Percentiles rank a stretch among this genome's conserved stretches.
Conservation (phyloP, 2,797 vertebrate genomes). For the Eleutherodactylus coqui region DNA sequence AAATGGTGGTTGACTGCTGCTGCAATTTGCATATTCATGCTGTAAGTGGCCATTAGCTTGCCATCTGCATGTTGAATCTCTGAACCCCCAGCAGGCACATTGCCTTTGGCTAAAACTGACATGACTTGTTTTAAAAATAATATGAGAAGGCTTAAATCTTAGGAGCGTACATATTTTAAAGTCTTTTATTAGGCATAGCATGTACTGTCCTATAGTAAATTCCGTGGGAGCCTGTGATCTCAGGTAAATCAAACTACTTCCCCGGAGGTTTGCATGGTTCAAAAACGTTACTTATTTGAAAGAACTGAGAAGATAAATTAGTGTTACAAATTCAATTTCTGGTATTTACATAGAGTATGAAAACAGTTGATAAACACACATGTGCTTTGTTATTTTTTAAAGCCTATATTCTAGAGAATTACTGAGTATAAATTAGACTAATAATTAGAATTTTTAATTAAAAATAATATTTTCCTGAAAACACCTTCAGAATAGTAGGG, state of each 20-base stretch:
- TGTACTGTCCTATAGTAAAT: neutral
- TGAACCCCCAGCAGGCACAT: constrained; percentile 28
- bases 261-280: neutral
- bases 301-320: too few species aligned
- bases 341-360: too few species aligned
- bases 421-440: too few species aligned
- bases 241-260: neutral
- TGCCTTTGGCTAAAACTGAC: constrained; percentile 47
- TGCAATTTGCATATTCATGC: constrained; percentile 37
- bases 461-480: too few species aligned
- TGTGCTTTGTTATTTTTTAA: too few species aligned
- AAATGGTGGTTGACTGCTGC: constrained; percentile 36
- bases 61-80: constrained; percentile 43
- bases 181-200: neutral
- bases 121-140: constrained; percentile 45
- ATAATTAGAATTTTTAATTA: too few species aligned
- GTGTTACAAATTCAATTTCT: too few species aligned
- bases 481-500: too few species aligned
- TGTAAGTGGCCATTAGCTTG: constrained; percentile 32
- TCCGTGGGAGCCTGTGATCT: neutral
- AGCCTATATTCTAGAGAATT: too few species aligned
- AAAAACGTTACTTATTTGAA: too few species aligned
- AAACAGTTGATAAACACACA: too few species aligned
- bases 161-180: neutral
- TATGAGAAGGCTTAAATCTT: neutral